Evolutionary conservation across 2,113 vertebrate genomes (phyloP).

Genomic region (Periophthalmus modestus): DNA sequence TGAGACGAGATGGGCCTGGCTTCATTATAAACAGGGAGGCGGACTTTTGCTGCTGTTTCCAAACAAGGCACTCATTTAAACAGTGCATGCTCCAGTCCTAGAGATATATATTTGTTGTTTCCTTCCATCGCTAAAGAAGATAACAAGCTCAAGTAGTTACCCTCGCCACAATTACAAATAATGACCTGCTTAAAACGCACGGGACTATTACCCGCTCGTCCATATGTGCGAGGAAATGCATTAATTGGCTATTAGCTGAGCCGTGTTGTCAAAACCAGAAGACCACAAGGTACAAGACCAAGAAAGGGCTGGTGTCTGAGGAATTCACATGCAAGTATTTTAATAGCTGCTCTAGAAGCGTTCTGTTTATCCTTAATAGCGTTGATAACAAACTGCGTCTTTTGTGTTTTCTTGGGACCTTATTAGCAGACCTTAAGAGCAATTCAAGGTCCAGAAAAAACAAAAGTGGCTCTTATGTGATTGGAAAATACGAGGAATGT

Average conservation of each 20-base stretch:
- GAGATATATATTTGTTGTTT: constrained; percentile 17
- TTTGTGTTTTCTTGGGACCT: not conserved
- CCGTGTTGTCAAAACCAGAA: not conserved
- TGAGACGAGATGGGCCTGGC: constrained; percentile 19
- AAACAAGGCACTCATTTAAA: constrained; percentile 40
- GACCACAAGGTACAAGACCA: not conserved
- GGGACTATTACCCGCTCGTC: constrained; percentile 6
- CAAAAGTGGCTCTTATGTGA: not conserved
- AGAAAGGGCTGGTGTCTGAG: not conserved
- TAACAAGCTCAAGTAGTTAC: constrained; percentile 16
- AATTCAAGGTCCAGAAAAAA: not conserved
- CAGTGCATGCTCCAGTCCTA: constrained; percentile 12
- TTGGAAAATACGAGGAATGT: no score
- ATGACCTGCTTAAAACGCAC: not conserved
- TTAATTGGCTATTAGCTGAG: not conserved
- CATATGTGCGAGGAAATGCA: not conserved
- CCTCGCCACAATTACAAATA: constrained; percentile 17
- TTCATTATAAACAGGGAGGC: constrained; percentile 19
- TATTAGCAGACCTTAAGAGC: not conserved
- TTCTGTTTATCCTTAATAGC: not conserved
- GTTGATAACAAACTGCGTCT: not conserved
- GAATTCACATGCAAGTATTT: not conserved
- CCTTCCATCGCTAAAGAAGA: constrained; percentile 14
- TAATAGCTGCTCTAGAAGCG: not conserved
- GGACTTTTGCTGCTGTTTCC: constrained; percentile 9